Evolutionary conservation across 2,888 invertebrate genomes (phyloP).

Genomic region (Chrysina gloriosa): DNA sequence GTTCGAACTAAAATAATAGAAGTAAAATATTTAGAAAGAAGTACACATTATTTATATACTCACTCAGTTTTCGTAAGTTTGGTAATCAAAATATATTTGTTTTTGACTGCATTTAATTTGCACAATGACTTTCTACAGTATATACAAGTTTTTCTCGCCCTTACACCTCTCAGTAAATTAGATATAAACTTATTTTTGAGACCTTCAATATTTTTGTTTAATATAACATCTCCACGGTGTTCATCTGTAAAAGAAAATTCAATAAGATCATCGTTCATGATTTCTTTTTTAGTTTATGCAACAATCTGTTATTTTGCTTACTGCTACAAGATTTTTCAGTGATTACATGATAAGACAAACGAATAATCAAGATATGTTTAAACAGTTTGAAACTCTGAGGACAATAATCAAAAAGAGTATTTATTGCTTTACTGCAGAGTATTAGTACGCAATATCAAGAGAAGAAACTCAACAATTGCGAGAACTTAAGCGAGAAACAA

Average conservation of each 20-base stretch:
- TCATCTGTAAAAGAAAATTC: constrained; percentile 53
- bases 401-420: too few relatives aligned
- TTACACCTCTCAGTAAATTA: constrained; percentile 57
- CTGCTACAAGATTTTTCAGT: too few relatives aligned
- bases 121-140: constrained; percentile 68
- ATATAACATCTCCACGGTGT: constrained; percentile 42
- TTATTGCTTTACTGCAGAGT: too few relatives aligned
- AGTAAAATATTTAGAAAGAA: background rate
- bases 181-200: constrained; percentile 55
- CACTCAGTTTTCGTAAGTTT: constrained; percentile 49
- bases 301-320: too few relatives aligned
- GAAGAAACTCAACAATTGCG: too few relatives aligned
- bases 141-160: constrained; percentile 67
- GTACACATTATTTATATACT: constrained; percentile 67
- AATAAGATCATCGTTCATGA: too few relatives aligned
- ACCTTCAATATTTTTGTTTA: constrained; percentile 58
- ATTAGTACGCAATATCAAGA: too few relatives aligned
- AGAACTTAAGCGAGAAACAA: too few relatives aligned
- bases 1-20: constrained; percentile 13
- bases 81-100: constrained; percentile 67
- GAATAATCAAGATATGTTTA: too few relatives aligned
- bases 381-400: too few relatives aligned
- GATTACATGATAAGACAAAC: too few relatives aligned
- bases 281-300: too few relatives aligned
- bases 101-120: constrained; percentile 71